Evolutionary conservation across 1,140 invertebrate species (phyloP), one percentile per base, ranked within the genome.

Genomic region (Philotrypesis tridentata): DNA sequence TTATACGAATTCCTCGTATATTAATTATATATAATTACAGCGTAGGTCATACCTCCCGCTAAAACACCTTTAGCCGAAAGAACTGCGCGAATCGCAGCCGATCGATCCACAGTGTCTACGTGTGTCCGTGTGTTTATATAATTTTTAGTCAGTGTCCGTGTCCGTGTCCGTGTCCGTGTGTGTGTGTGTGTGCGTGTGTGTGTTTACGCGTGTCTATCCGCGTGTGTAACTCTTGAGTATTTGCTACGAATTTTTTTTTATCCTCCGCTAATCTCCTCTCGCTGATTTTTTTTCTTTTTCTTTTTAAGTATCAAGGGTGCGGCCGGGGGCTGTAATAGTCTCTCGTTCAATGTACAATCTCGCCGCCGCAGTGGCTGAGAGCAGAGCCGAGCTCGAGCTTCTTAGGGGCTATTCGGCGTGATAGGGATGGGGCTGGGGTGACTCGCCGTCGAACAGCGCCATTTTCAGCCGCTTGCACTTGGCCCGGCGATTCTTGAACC

Each of bases 401-500:
- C 48, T n/a, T 6, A n/a, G 48, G 48, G 48, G 48, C 85, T 91
- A 92, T 80, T 92, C 91, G 37, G 90, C 90, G 79, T 92, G 91
- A 84, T 91, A 92, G 65, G 89, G 88, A 86, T 92, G 91, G 43
- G 89, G 85, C 55, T 94, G 94, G 86, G 92, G 93, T 89, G 92
- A 91, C 86, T 96, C 95, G 60, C 89, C 89, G 80, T 93, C 93
- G 87, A 96, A 96, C 29, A 97, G 90, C 0, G 96, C 96, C 96
- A 97, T 96, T 91, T 97, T 97, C 86, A 98, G 92, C 31, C 98
- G 93, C 91, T 99, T 99, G 89, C 97, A 98, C 91, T 99, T 99
- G 83, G 98, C 98, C 67, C 98, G 93, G 67, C 98, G 95, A 90
- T 99, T 99, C 91, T 99, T 99, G 90, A 97, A 97, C 96, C 96